Base-by-base conservation (phyloP, 2,888 invertebrate genomes). In the Cerastis rubricosa region DNA sequence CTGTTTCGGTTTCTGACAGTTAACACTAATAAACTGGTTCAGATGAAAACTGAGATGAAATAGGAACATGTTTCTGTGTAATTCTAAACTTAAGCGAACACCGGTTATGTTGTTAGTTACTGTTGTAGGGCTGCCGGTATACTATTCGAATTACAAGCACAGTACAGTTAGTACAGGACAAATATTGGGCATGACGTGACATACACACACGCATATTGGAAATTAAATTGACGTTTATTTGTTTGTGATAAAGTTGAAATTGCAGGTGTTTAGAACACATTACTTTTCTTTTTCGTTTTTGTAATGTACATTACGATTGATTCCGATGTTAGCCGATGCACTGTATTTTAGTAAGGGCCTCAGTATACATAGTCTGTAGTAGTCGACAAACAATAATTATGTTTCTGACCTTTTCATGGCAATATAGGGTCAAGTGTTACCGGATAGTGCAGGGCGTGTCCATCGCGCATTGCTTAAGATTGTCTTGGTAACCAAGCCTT, bases 11-110 rank as follows among this genome's bases (percentile, higher is more conserved):
- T 92, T 93, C 94, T 92, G 93, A 93, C 93, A 93, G 91, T 91
- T 92, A 91, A 94, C 92, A 94, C 93, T 94, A 94, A 94, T 94
- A 94, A 94, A 95, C 94, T 91, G 91, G 91, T 91, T 93, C 93
- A 89, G 92, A 93, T 93, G 93, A 94, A 94, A 93, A 92, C 92
- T 92, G 89, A 92, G 94, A 94, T 92, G 89, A 92, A 94, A 93
- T 93, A 92, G 90, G 91, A 93, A 92, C 93, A 93, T 91, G 91
- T 91, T 93, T 94, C 93, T 85, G 77, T 89, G 92, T 92, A 93
- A 91, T 87, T 89, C 86, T 88, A 91, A 91, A 90, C 89, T 89
- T 86, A 84, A 84, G 85, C 87, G 73, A 79, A 81, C 77, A 83
- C 83, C 65, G 84, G 80, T 80, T 75, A 73, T 64, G 73, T 83